Evolutionary conservation across 2,888 invertebrate genomes (phyloP), one percentile per base, ranked within the genome.

Genomic region (Cantharis lateralis): DNA sequence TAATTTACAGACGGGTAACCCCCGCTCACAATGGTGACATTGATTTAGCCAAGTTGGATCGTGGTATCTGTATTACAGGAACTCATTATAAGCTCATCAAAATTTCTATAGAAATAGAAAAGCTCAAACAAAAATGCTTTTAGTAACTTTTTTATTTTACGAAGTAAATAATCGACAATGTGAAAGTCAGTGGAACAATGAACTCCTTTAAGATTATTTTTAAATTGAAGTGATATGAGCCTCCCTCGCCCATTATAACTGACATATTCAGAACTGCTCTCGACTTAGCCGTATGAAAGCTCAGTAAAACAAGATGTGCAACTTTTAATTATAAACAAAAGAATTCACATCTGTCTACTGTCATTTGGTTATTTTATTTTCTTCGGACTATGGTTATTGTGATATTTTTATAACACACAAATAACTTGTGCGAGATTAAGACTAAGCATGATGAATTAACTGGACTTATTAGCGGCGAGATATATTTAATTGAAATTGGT

Each of bases 131-230:
- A 32, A 28, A 32, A 48, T 48, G 48, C 48, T 48, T 48, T 48
- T 48, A 48, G 48, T 48, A 48, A 48, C 7, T 48, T 48, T 48
- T 48, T 48, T 48, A 48, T 48, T 48, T 48, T 48, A n/a, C 48
- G 48, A 48, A 48, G 48, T n/a, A 48, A 48, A n/a, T 48, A 48
- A 48, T 48, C n/a, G n/a, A 48, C 48, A 48, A 48, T 85, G 85
- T 82, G 84, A 83, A 86, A 85, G 85, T 85, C 85, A 85, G 85
- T 85, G 84, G 84, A 84, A 80, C 80, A 80, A 79, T 79, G 79
- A 80, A 80, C 80, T 79, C 79, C 78, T 78, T 73, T 70, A 66
- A 78, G 73, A 78, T 76, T 80, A 78, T 79, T 79, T 80, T 80
- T 79, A 78, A 79, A 78, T 79, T 80, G 75, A 74, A 80, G 77